These are phyloP conservation scores for Miltochrista miniata DNA, from an alignment of 2,888 invertebrate species.

Conservation along the genomic window DNA sequence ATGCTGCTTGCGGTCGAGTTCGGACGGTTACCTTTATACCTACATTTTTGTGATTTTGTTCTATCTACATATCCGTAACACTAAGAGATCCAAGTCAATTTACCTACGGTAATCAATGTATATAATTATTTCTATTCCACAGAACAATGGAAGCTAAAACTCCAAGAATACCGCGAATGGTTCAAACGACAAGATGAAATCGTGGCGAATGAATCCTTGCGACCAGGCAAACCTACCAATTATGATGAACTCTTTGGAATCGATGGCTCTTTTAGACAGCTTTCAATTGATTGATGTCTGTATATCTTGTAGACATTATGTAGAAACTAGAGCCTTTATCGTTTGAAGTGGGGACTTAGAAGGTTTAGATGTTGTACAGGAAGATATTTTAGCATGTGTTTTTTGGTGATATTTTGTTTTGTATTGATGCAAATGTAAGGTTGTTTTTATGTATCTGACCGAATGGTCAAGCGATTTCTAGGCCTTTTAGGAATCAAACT, in stretches of 20 bases:
- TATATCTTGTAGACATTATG: not conserved
- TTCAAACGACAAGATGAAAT: conserved; percentile 90
- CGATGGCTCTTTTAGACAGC: conserved; percentile 93
- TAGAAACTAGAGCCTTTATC: conserved; percentile 1
- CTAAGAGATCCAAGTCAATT: too few species aligned
- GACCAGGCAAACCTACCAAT: conserved; percentile 93
- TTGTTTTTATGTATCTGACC: not conserved
- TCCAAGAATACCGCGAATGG: conserved; percentile 90
- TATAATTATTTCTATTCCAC: conserved; percentile 32
- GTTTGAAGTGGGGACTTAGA: not conserved
- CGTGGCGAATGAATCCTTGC: conserved; percentile 90
- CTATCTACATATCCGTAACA: too few species aligned
- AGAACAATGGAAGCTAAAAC: conserved; percentile 91
- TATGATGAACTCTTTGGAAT: conserved; percentile 93
- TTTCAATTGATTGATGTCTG: conserved; percentile 88
- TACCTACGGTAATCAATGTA: too few species aligned
- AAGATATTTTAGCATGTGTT: not conserved
- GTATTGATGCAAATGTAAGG: not conserved
- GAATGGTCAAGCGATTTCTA: not conserved
- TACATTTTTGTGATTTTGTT: too few species aligned
- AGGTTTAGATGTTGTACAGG: conserved; percentile 3
- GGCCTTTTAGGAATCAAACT: not conserved
- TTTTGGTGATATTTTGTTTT: not conserved
- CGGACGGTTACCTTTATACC: too few species aligned
- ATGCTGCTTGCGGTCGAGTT: too few species aligned